Base-by-base conservation (phyloP, 2,888 invertebrate genomes). In the Rotaria macrura region DNA sequence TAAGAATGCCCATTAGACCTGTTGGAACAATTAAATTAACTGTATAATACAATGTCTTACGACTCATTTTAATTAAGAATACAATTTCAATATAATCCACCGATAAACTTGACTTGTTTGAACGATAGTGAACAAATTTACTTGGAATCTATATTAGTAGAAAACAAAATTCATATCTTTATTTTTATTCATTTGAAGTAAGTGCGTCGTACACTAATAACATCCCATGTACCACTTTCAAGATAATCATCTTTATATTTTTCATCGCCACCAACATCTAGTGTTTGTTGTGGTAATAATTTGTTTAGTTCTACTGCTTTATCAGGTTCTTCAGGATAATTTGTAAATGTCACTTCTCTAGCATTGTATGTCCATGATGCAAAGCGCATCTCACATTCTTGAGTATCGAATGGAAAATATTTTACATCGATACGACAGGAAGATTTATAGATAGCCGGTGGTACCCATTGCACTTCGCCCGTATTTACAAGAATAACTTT, bases 1-100 rank as follows among this genome's bases (percentile, higher is more conserved):
- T 97, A 88, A 99, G 94, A 92, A 99, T 98, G 88, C 98, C 98
- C 92, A 99, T 99, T 88, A 99, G 93, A 87, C 99, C 97, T 57
- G 98, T 98, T 72, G 99, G 99, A 89, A 99, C 93, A 90, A 99
- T 98, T 91, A 99, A 94, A 92, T 99, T 99, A 89, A 99, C 97
- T 10, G 98, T 98, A 92, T 99, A 99, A 93, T 99, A 99, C 87
- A 99, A 93, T 9, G 98, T 98, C 92, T 99, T 99, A 88, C 99
- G 93, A 87, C 98, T 93, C 88, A 98, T 96, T 87, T 95, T 95
- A 88, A 98, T 96, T 92, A 95, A 96, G 92, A 97, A 98, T 25
- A 96, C 96, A 89, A 98, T 97, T 91, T 79, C 79, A 43, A 79
- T 79, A 43, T 79, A 79, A 40, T 79, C 79, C 25, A 43, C 43